These are phyloP conservation scores for Hypomesus transpacificus DNA, from an alignment of 2,113 vertebrate species.

Conservation along the genomic window DNA sequence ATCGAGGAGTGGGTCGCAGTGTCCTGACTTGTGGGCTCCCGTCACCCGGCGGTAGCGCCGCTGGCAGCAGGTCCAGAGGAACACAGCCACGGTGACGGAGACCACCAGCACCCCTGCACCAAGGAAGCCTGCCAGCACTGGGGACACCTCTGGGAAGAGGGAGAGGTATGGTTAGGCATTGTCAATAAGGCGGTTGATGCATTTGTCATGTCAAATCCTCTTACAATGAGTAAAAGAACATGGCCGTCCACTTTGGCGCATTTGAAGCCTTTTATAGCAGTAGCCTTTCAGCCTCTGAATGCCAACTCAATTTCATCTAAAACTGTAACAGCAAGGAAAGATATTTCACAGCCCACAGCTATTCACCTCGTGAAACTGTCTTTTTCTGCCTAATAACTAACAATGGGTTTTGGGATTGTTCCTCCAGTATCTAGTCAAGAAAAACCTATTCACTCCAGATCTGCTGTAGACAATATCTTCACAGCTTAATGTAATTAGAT, in stretches of 20 bases:
- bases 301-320: no score
- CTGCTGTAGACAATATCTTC: no score
- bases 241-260: not conserved
- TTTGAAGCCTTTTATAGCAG: no score
- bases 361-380: no score
- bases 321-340: no score
- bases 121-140: conserved; percentile 79
- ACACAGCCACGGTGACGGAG: conserved; percentile 77
- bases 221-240: not conserved
- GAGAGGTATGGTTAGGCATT: not conserved
- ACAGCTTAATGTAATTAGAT: no score
- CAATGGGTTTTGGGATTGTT: no score
- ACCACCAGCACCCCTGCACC: conserved; percentile 82
- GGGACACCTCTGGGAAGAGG: conserved; percentile 76
- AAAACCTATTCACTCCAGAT: no score
- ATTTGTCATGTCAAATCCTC: not conserved
- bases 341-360: no score
- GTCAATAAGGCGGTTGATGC: not conserved
- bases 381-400: no score
- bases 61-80: conserved; percentile 86
- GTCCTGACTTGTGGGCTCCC: conserved; percentile 60
- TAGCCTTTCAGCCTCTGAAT: no score
- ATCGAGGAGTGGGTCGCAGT: conserved; percentile 43
- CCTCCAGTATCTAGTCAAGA: no score
- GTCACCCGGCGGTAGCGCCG: conserved; percentile 78